phyloP scores from a whole-genome alignment of 2,888 invertebrate genomes.

The Napeogenes sylphis region DNA sequence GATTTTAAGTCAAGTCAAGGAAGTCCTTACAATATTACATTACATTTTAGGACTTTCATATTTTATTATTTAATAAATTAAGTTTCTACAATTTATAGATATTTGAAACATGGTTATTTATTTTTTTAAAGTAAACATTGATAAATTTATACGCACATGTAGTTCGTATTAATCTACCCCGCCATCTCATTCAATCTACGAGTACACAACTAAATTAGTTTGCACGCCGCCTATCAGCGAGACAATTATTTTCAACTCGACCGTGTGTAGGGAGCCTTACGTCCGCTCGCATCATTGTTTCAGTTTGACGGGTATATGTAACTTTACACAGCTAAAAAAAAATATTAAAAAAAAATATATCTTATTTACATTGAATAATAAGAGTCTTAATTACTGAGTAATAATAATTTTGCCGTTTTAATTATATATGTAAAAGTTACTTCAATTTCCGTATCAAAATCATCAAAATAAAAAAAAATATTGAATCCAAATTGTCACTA shows the following conservation, averaged over 20 bases:
- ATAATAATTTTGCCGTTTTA: too few species aligned
- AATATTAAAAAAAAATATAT: neutral
- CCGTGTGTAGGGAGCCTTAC: conserved; percentile 52
- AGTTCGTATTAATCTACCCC: conserved; percentile 24
- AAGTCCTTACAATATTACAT: too few species aligned
- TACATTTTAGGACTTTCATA: too few species aligned
- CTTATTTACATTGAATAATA: neutral
- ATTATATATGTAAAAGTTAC: too few species aligned
- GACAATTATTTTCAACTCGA: conserved; percentile 73
- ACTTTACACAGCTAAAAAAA: conserved; percentile 18
- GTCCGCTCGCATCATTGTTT: conserved; percentile 61
- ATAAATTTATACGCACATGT: neutral
- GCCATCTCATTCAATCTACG: conserved; percentile 38
- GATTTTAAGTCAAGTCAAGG: too few species aligned
- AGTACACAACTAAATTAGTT: conserved; percentile 54
- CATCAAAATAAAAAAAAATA: neutral
- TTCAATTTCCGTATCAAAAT: too few species aligned
- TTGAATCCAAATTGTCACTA: neutral
- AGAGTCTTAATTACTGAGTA: too few species aligned
- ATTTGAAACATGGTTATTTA: neutral
- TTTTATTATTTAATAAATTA: too few species aligned
- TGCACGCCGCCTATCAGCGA: conserved; percentile 57
- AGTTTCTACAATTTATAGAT: too few species aligned
- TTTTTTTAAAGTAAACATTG: neutral
- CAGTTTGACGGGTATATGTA: conserved; percentile 38